Base-by-base conservation (phyloP, 2,113 vertebrate species). In the Lasiurus cinereus region DNA sequence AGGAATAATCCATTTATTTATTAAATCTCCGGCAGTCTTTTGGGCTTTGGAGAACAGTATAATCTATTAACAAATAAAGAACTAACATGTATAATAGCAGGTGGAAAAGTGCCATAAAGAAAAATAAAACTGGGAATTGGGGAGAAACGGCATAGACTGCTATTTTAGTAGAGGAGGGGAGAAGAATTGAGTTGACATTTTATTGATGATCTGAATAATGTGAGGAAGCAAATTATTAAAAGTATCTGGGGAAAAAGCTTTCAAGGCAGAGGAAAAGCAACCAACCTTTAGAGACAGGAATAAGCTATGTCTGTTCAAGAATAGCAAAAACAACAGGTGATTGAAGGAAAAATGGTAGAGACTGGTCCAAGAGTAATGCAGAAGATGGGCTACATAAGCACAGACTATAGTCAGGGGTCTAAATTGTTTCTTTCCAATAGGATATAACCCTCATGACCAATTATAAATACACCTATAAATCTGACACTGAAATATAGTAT, bases 201-300 rank as follows among this genome's bases (percentile, higher is more conserved):
- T 93, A 78, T 66, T 70, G 67, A 66, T 21, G 36, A 66, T 2
- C 15, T 46, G 15, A 95, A 79, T 46, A 59, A 93, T 52, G 10
- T 33, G 8, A 93, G 31, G 13, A 97, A 74, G 16, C 24, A 88
- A 91, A 91, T 69, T 74, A 94, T 82, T 91, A 33, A 21, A 67
- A 78, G n/a, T 78, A 62, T 43, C 7, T 52, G 46, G 15, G 19
- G 10, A 52, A 59, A 52, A 50, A 48, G 27, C 15, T 77, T 72
- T 95, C 46, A 73, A 88, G 64, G 36, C 11, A 94, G 59, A 96
- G 31, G 43, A 83, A 94, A 88, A 33, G 43, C n/a, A 92, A 94
- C 5, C 21, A 84, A 90, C 11, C 31, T 50, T 50, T 86, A 33
- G 33, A 91, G 39, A 62, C 18, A 91, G 6, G 56, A 59, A 48